Base-by-base conservation (phyloP, 1,140 invertebrate genomes). In the Galleria mellonella region DNA sequence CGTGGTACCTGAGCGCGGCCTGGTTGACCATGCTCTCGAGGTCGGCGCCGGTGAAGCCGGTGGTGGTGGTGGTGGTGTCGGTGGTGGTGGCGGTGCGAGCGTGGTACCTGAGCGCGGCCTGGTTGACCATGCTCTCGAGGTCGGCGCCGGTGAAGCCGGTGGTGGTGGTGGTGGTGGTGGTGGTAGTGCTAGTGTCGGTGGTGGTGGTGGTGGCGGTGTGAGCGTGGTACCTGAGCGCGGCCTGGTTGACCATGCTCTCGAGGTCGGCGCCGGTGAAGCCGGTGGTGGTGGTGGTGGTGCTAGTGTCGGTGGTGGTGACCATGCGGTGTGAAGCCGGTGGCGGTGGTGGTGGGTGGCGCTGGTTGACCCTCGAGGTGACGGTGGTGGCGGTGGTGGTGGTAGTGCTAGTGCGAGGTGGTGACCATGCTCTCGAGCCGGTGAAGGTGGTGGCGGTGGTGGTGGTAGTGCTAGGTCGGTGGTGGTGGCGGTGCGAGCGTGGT, bases 61-160 rank as follows among this genome's bases (percentile, higher is more conserved):
- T n/a, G n/a, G n/a, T n/a, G n/a, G n/a, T n/a, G n/a, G n/a, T n/a
- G n/a, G 9, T 10, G 11, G 30, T 32, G 30, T n/a, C 12, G 9
- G 27, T 62, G 51, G 62, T 47, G n/a, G 93, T 96, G 7, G 96
- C 97, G n/a, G 93, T 92, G 52, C 94, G 88, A 1, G 97, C 97
- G 31, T 99, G 87, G n/a, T n/a, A n/a, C n/a, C n/a, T n/a, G n/a
- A n/a, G n/a, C n/a, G n/a, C n/a, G n/a, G n/a, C n/a, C n/a, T n/a
- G n/a, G n/a, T n/a, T n/a, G n/a, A n/a, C n/a, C n/a, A n/a, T n/a
- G n/a, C n/a, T n/a, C n/a, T n/a, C n/a, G n/a, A 98, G 89, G 79
- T 98, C 96, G 0, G 97, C 97, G 27, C 96, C 96, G 9, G 95
- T 97, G 68, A 98, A 98, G 11, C 97, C 97, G n/a, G 93, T 96